A percentile compares a stretch with the other conserved stretches of the same genome.
phyloP scores from a whole-genome alignment of 2,113 vertebrate species.

The Peucedramus taeniatus region DNA sequence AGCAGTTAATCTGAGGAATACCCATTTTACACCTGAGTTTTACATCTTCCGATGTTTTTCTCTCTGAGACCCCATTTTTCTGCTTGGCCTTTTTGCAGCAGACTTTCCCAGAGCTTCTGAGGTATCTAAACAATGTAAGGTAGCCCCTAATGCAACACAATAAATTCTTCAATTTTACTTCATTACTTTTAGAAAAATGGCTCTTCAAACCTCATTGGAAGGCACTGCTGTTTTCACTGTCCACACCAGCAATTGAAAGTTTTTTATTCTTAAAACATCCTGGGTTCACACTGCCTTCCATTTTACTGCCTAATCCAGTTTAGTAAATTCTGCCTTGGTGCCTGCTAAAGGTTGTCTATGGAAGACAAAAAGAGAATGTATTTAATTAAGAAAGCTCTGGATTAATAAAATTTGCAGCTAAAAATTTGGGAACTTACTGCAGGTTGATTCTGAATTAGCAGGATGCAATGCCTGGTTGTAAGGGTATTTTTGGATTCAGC shows the following conservation, averaged over 20 bases:
- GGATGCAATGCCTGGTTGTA: background rate
- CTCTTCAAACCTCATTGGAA: background rate
- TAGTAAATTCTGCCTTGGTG: background rate
- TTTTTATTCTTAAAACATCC: background rate
- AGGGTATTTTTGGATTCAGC: background rate
- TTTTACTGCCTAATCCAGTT: background rate
- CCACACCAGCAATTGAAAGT: background rate
- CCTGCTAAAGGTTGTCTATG: background rate
- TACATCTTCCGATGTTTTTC: background rate
- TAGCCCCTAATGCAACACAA: background rate
- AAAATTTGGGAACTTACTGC: background rate
- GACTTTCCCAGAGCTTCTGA: background rate
- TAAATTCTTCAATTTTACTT: background rate
- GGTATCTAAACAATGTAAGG: background rate
- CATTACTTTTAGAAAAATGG: background rate
- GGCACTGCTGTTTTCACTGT: background rate
- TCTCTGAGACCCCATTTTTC: background rate
- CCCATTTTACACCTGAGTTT: background rate
- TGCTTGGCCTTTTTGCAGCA: background rate
- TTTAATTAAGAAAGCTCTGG: background rate
- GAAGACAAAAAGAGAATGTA: background rate
- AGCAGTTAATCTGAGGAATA: background rate
- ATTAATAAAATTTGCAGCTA: background rate
- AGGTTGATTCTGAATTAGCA: background rate
- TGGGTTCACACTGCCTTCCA: background rate